phyloP scores from a whole-genome alignment of 2,888 invertebrate genomes.

The Leptinotarsa haldemani region DNA sequence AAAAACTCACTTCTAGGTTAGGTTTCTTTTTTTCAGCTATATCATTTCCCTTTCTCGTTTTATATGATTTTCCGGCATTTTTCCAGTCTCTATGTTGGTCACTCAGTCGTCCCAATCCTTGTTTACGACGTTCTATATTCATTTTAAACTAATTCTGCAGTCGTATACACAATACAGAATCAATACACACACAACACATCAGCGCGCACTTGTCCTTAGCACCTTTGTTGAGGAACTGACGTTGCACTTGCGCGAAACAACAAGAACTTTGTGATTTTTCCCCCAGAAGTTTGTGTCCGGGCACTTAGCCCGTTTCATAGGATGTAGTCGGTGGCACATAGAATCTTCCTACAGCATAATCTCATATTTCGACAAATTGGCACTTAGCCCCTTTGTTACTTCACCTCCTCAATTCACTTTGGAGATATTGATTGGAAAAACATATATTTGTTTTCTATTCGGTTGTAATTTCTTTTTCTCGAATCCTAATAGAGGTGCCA shows the following conservation, averaged over 20 bases:
- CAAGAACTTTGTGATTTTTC: background rate
- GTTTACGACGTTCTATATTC: slow-evolving; percentile 1
- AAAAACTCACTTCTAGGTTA: background rate
- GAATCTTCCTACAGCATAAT: background rate
- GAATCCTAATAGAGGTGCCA: no score
- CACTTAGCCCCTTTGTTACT: slow-evolving; percentile 23
- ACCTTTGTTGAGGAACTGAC: background rate
- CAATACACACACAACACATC: background rate
- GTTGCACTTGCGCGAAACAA: slow-evolving; percentile 1
- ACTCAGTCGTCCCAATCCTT: background rate
- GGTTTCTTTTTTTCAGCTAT: slow-evolving; percentile 1
- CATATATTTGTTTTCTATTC: no score
- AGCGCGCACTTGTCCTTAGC: slow-evolving; percentile 1
- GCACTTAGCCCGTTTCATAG: background rate
- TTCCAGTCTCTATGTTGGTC: background rate
- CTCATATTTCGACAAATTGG: slow-evolving; percentile 5
- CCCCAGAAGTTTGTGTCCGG: background rate
- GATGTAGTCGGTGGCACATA: background rate
- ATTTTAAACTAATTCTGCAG: background rate
- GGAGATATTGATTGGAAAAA: no score
- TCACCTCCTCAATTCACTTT: slow-evolving; percentile 15
- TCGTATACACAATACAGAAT: slow-evolving; percentile 1
- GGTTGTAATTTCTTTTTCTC: no score
- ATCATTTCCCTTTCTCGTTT: background rate
- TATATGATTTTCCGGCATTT: slow-evolving; percentile 1